Evolutionary conservation across 2,888 invertebrate genomes (phyloP).

Genomic region (Drosophila quinaria): DNA sequence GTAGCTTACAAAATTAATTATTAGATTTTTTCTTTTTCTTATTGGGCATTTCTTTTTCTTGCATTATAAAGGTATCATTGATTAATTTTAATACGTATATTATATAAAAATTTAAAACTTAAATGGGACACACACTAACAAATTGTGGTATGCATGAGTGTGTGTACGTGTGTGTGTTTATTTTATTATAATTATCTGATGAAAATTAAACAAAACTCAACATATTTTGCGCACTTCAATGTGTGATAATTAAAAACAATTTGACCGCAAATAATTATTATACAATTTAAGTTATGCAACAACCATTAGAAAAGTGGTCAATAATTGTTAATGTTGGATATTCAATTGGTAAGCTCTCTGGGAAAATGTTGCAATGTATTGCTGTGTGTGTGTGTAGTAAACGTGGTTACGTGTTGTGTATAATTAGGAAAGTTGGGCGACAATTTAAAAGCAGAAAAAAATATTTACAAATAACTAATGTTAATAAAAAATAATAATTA

Average conservation of each 20-base stretch:
- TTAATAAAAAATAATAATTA: constrained; percentile 55
- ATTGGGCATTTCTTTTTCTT: constrained; percentile 37
- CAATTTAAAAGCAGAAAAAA: constrained; percentile 72
- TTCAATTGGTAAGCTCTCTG: constrained; percentile 33
- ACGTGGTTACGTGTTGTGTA: constrained; percentile 36
- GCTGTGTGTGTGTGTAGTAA: constrained; percentile 24
- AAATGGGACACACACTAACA: constrained; percentile 48
- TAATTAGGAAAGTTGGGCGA: constrained; percentile 50
- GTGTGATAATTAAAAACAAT: constrained; percentile 47
- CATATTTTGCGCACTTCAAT: constrained; percentile 47
- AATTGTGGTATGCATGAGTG: constrained; percentile 14
- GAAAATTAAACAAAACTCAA: constrained; percentile 59
- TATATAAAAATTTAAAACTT: constrained; percentile 53
- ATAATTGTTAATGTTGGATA: constrained; percentile 9
- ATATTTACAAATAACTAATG: constrained; percentile 75
- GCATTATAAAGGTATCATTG: constrained; percentile 52
- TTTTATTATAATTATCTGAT: constrained; percentile 38
- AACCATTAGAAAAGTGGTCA: constrained; percentile 43
- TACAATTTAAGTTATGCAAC: constrained; percentile 52
- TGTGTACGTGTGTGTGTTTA: constrained; percentile 25
- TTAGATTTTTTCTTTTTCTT: constrained; percentile 46
- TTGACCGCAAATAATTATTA: constrained; percentile 41
- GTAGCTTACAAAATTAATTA: constrained; percentile 74
- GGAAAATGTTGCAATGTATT: constrained; percentile 18
- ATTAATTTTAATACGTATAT: constrained; percentile 52